Conservation (phyloP, 2,113 vertebrate species). For the Myotis brandtii region DNA sequence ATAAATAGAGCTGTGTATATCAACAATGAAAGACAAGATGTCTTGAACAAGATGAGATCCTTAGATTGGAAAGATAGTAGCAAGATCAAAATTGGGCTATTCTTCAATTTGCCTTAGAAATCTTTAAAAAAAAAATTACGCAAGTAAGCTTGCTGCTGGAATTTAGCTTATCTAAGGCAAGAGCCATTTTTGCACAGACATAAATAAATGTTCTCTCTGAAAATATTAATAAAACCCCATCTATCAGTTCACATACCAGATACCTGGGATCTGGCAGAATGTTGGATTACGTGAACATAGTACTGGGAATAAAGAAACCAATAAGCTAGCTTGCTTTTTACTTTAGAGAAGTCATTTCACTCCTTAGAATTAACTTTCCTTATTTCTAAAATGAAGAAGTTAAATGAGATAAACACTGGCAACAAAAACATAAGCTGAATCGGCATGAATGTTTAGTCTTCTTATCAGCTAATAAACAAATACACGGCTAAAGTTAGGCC, state of each 20-base stretch:
- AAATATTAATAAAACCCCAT: slow-evolving; percentile 32
- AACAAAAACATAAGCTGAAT: background rate
- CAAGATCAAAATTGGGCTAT: slow-evolving; percentile 65
- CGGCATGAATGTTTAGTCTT: background rate
- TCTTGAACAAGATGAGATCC: slow-evolving; percentile 73
- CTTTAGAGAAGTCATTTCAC: background rate
- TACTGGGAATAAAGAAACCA: background rate
- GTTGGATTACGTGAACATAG: background rate
- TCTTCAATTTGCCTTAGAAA: slow-evolving; percentile 78
- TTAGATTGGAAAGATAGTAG: slow-evolving; percentile 78
- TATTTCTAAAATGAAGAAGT: slow-evolving; percentile 36
- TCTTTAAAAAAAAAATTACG: slow-evolving; percentile 75
- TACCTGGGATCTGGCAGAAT: background rate
- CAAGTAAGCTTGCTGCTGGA: background rate
- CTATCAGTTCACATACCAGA: background rate
- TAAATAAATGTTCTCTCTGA: background rate
- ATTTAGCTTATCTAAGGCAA: background rate
- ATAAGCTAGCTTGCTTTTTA: background rate
- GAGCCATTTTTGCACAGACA: slow-evolving; percentile 7
- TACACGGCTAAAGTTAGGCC: background rate
- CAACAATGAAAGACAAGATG: slow-evolving; percentile 67
- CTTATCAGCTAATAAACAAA: background rate
- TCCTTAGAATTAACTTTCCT: slow-evolving; percentile 21
- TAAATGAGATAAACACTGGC: background rate
- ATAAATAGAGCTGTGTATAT: slow-evolving; percentile 10